These are phyloP conservation scores for Drosophila athabasca DNA, from an alignment of 1,140 invertebrate species.

Conservation along the genomic window DNA sequence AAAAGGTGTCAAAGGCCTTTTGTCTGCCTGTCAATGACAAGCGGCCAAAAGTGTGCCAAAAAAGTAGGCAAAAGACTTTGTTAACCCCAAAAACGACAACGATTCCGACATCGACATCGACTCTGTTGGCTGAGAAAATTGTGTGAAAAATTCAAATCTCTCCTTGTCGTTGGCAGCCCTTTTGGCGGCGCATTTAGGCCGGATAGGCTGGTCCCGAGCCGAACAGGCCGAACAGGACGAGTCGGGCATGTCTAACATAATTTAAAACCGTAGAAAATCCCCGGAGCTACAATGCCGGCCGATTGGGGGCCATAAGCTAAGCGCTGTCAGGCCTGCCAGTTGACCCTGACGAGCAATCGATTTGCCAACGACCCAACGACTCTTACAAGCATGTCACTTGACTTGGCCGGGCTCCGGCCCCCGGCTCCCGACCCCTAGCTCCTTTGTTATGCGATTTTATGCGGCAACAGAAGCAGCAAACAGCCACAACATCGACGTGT, in stretches of 20 bases:
- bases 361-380: conserved; percentile 59
- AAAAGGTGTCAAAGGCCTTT: conserved; percentile 76
- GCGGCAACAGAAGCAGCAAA: conserved; percentile 37
- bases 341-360: conserved; percentile 76
- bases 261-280: conserved; percentile 68
- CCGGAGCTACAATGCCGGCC: conserved; percentile 33
- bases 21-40: conserved; percentile 71
- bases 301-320: conserved; percentile 65
- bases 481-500: conserved; percentile 39
- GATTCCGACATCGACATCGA: conserved; percentile 19
- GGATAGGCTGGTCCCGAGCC: conserved; percentile 15
- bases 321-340: conserved; percentile 63
- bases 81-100: conserved; percentile 54
- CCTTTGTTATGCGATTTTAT: conserved; percentile 42
- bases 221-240: too few species aligned
- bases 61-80: conserved; percentile 67
- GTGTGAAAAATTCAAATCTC: conserved; percentile 77
- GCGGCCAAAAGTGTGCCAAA: conserved; percentile 68
- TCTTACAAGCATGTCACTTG: conserved; percentile 66
- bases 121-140: conserved; percentile 52
- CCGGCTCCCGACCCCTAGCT: not conserved
- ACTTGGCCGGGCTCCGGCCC: conserved; percentile 29
- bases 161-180: conserved; percentile 43
- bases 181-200: conserved; percentile 64
- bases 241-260: conserved; percentile 69